Evolutionary conservation across 2,888 invertebrate genomes (phyloP).

Genomic region (Cephalotes varians): DNA sequence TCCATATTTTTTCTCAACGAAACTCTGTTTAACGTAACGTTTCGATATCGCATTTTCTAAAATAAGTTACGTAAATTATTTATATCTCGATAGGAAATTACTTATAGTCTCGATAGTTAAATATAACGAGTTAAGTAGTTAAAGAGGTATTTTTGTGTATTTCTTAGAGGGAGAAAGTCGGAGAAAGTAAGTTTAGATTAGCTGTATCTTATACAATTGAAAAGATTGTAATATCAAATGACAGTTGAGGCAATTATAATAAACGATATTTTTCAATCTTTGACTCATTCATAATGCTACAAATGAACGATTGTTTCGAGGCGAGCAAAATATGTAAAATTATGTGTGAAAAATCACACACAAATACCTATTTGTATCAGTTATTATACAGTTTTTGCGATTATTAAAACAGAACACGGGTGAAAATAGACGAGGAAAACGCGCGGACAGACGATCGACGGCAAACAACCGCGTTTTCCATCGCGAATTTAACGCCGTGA

Average conservation of each 20-base stretch:
- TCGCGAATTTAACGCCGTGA: slow-evolving; percentile 4
- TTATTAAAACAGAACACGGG: slow-evolving; percentile 12
- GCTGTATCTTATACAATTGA: background rate
- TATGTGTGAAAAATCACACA: background rate
- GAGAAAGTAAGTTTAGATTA: background rate
- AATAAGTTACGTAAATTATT: background rate
- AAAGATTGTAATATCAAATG: background rate
- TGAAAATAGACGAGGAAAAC: background rate
- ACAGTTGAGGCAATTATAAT: background rate
- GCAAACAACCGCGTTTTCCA: slow-evolving; percentile 2
- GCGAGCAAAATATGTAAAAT: slow-evolving; percentile 27
- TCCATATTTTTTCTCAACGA: background rate
- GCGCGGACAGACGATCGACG: background rate
- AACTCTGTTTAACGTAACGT: background rate
- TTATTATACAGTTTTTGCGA: background rate
- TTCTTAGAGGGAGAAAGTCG: background rate
- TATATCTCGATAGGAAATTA: background rate
- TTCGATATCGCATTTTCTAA: background rate
- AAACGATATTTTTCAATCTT: background rate
- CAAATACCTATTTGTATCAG: background rate
- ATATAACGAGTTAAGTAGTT: background rate
- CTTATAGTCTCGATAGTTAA: no score
- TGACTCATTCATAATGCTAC: background rate
- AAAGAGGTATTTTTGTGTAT: background rate
- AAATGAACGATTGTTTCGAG: background rate